Evolutionary conservation across 2,888 invertebrate genomes (phyloP).

Genomic region (Vesta saturnalis): DNA sequence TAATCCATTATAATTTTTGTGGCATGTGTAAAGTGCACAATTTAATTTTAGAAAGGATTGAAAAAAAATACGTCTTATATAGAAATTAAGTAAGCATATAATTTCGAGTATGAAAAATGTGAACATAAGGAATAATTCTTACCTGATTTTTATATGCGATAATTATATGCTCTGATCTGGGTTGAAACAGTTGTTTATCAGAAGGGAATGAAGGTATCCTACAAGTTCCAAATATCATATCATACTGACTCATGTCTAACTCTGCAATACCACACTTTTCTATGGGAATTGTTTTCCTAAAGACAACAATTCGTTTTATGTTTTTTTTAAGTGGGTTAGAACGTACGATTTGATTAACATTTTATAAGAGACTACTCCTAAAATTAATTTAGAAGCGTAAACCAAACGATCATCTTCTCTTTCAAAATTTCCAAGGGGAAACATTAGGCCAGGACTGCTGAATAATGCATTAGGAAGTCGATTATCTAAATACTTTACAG

Average conservation of each 20-base stretch:
- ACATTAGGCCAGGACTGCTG: not conserved
- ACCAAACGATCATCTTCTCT: not conserved
- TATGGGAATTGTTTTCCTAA: not conserved
- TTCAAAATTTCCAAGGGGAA: not conserved
- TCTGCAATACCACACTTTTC: not conserved
- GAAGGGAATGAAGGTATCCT: not conserved
- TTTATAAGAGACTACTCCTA: not conserved
- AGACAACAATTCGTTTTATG: not conserved
- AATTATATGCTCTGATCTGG: not conserved
- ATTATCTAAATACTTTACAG: not conserved
- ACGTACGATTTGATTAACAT: not conserved
- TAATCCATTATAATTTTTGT: too few species aligned
- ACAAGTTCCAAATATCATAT: not conserved
- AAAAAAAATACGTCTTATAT: too few species aligned
- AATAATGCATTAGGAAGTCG: not conserved
- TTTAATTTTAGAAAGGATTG: too few species aligned
- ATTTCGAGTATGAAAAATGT: too few species aligned
- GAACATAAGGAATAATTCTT: too few species aligned
- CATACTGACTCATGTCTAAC: not conserved
- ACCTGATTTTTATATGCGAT: not conserved
- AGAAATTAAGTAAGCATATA: too few species aligned
- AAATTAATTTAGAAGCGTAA: not conserved
- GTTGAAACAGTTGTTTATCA: not conserved
- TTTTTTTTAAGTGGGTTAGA: not conserved
- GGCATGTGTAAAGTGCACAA: too few species aligned